A percentile compares a stretch with the other conserved stretches of the same genome.
Evolutionary conservation across 2,888 invertebrate genomes (phyloP).

Genomic region (Amitus sp.): DNA sequence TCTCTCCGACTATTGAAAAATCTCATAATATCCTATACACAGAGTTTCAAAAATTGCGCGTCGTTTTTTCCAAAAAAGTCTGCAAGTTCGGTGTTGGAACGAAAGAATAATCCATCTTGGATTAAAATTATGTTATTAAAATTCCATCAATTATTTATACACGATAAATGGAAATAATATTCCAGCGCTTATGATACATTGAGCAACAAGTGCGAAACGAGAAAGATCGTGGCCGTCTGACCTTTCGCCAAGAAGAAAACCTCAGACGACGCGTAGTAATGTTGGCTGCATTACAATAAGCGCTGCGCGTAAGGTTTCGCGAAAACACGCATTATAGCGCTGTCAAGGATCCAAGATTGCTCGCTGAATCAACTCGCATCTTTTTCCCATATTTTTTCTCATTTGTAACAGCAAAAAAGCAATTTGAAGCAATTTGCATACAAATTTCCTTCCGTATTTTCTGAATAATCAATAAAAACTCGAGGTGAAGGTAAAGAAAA

Average conservation of each 20-base stretch:
- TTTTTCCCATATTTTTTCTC: neutral
- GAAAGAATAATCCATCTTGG: too few species aligned
- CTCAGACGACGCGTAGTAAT: slow-evolving; percentile 36
- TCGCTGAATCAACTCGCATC: neutral
- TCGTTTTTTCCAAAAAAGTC: too few species aligned
- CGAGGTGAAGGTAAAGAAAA: too few species aligned
- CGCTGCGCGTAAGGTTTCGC: slow-evolving; percentile 28
- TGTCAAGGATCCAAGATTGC: neutral
- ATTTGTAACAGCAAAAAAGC: too few species aligned
- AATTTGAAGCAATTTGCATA: too few species aligned
- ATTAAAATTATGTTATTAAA: neutral
- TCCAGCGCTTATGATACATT: slow-evolving; percentile 17
- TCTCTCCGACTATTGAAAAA: too few species aligned
- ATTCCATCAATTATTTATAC: neutral
- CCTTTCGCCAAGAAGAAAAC: slow-evolving; percentile 52
- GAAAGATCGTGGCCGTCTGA: slow-evolving; percentile 54
- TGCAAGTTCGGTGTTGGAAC: too few species aligned
- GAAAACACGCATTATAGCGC: slow-evolving; percentile 3
- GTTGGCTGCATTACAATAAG: slow-evolving; percentile 27
- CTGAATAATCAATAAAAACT: too few species aligned
- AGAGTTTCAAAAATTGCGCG: too few species aligned
- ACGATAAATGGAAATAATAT: slow-evolving; percentile 10
- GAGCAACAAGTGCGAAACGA: slow-evolving; percentile 42
- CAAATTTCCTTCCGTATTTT: too few species aligned
- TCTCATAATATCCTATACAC: too few species aligned